A percentile compares a stretch with the other conserved stretches of the same genome.
phyloP scores from a whole-genome alignment of 2,888 invertebrate species.

The Anarsia innoxiella region DNA sequence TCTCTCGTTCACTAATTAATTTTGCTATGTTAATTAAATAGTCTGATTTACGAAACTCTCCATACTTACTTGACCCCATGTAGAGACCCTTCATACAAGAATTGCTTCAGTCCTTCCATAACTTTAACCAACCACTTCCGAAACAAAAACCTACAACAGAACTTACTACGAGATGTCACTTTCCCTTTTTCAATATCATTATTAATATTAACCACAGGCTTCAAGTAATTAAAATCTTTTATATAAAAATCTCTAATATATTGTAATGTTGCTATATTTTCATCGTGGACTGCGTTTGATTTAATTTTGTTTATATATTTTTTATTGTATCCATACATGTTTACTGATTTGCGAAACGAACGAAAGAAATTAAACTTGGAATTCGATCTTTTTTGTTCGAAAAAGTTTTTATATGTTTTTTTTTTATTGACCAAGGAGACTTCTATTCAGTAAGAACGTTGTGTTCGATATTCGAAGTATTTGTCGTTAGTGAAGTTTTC shows the following conservation, averaged over 20 bases:
- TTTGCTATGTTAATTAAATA: too few relatives aligned
- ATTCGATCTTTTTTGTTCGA: too few relatives aligned
- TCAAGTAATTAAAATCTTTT: slow-evolving; percentile 59
- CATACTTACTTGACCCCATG: slow-evolving; percentile 67
- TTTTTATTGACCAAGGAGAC: too few relatives aligned
- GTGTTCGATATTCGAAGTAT: too few relatives aligned
- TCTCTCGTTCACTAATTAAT: too few relatives aligned
- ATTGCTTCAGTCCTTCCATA: slow-evolving; percentile 52
- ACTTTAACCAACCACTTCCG: slow-evolving; percentile 49
- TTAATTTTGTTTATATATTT: slow-evolving; percentile 9
- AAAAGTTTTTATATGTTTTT: too few relatives aligned
- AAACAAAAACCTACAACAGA: slow-evolving; percentile 26
- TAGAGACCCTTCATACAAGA: slow-evolving; percentile 59
- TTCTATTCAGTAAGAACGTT: too few relatives aligned
- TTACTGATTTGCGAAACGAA: too few relatives aligned
- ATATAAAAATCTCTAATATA: slow-evolving; percentile 52
- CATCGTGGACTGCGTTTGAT: slow-evolving; percentile 17
- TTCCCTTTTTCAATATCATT: slow-evolving; percentile 19
- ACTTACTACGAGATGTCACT: slow-evolving; percentile 8
- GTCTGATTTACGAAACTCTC: too few relatives aligned
- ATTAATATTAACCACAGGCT: too few relatives aligned
- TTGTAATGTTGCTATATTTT: slow-evolving; percentile 23
- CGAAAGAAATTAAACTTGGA: neutral
- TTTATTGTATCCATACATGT: neutral
- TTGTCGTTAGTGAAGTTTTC: too few relatives aligned